These are phyloP conservation scores for Barnardius zonarius DNA, from an alignment of 2,113 vertebrate species.

Conservation along the genomic window DNA sequence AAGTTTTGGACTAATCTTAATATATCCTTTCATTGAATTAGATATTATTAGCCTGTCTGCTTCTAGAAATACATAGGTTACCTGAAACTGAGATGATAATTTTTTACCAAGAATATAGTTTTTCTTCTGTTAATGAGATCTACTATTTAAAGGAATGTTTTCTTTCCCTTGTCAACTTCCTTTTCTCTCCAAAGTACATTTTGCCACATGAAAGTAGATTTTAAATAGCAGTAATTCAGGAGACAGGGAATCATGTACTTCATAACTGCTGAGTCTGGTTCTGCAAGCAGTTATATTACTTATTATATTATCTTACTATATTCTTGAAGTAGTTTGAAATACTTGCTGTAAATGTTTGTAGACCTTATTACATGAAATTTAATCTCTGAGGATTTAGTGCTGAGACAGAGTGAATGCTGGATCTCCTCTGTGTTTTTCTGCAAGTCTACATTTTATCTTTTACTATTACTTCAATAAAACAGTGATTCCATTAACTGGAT, in stretches of 20 bases:
- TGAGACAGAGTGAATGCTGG: not conserved
- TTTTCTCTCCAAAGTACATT: not conserved
- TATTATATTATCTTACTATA: not conserved
- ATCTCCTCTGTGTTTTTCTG: not conserved
- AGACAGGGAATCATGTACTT: not conserved
- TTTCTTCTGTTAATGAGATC: not conserved
- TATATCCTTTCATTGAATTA: not conserved
- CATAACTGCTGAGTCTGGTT: not conserved
- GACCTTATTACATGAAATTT: not conserved
- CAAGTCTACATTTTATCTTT: not conserved
- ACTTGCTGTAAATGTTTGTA: not conserved
- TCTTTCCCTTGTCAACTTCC: not conserved
- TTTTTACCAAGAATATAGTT: not conserved
- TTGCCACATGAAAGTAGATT: not conserved
- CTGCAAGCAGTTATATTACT: not conserved
- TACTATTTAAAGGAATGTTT: not conserved
- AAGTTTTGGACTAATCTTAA: not conserved
- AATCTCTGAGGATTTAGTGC: not conserved
- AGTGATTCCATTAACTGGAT: not conserved
- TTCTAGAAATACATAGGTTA: not conserved
- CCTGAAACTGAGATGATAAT: not conserved
- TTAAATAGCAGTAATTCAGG: not conserved
- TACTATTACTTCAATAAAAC: not conserved
- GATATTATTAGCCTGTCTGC: not conserved
- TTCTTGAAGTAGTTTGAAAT: not conserved